Evolutionary conservation across 1,140 invertebrate genomes (phyloP), one percentile per base, ranked within the genome.

Genomic region (Condylostylus longicornis): DNA sequence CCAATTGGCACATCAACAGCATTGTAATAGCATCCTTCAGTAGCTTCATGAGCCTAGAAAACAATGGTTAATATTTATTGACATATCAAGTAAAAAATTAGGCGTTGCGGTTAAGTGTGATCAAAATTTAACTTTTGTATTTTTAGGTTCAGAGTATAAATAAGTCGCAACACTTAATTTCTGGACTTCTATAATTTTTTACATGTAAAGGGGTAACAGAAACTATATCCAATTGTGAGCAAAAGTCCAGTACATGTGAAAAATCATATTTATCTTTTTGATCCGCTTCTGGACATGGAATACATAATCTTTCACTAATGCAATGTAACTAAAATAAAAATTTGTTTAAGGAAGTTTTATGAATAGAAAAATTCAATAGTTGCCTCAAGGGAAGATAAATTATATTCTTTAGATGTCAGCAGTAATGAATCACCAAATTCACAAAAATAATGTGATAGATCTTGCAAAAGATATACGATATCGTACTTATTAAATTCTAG

Each of bases 211-310:
- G 67, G 2, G 50, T 51, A 6, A 60, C 48, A 5, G 49, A 45
- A 1, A 90, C 54, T 10, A 60, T 65, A 14, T 66, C 68, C 7
- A 89, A 51, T 47, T 82, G 75, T 2, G 79, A 80, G 54, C 82
- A 82, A 52, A 88, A 85, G 54, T 95, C 89, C 36, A 95, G 54
- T 5, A 94, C 75, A 54, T 93, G 84, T 46, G 83, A 86, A 42
- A 94, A 81, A 61, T 94, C 84, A 50, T 76, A 77, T 56, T 70
- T 72, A 46, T 74, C 71, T 8, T 46, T 48, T 22, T 55, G 49
- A 53, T 68, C 68, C 33, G 74, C 64, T 3, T 73, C 66, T 14
- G 87, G 81, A 58, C 87, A 84, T 1, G 87, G 81, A 44, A 86
- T 71, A 56, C 84, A 84, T 8, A 91, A 67, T 46, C 88, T 68